Evolutionary conservation across 2,888 invertebrate genomes (phyloP).

Genomic region (Eupithecia exiguata): DNA sequence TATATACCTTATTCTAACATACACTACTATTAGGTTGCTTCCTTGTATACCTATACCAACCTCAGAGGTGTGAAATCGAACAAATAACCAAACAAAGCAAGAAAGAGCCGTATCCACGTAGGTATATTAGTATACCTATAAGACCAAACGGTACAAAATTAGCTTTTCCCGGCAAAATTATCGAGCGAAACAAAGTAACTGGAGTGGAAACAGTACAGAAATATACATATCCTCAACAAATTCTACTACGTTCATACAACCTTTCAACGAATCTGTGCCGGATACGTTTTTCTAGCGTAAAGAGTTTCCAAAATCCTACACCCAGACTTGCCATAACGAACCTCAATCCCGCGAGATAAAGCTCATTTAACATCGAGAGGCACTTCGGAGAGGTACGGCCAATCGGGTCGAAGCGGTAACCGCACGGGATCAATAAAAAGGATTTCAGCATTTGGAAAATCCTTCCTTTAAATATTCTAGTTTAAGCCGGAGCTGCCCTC

Average conservation of each 20-base stretch:
- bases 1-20: too few species aligned
- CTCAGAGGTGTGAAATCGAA: background rate
- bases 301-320: background rate
- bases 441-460: slow-evolving; percentile 44
- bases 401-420: slow-evolving; percentile 29
- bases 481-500: slow-evolving; percentile 30
- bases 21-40: background rate
- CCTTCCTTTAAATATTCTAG: slow-evolving; percentile 45
- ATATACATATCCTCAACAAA: background rate
- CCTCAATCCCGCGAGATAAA: slow-evolving; percentile 14
- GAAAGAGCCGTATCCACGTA: slow-evolving; percentile 22
- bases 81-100: slow-evolving; percentile 23
- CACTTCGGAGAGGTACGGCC: slow-evolving; percentile 10
- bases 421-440: slow-evolving; percentile 39
- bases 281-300: slow-evolving; percentile 3
- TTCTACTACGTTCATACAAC: slow-evolving; percentile 7
- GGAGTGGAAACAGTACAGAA: slow-evolving; percentile 25
- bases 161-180: slow-evolving; percentile 49
- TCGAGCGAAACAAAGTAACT: slow-evolving; percentile 45
- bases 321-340: background rate
- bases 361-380: slow-evolving; percentile 13
- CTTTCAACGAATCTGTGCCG: background rate
- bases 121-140: too few species aligned
- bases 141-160: slow-evolving; percentile 43
- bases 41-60: background rate